phyloP scores from a whole-genome alignment of 2,797 vertebrate species.

The Halcyon smyrnensis region DNA sequence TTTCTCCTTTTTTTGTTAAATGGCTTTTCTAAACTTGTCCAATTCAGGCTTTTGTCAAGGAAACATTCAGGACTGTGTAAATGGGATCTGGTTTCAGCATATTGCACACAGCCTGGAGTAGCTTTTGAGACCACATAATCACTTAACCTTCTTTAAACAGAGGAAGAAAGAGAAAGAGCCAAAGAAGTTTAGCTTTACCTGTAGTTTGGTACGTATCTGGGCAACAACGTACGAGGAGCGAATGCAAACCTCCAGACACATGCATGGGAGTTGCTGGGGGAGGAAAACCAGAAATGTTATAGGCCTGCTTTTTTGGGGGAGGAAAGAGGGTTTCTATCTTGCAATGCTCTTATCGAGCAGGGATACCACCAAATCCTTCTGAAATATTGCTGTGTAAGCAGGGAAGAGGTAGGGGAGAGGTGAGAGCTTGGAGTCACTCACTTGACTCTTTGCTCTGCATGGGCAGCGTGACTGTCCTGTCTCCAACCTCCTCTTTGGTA shows the following conservation, averaged over 20 bases:
- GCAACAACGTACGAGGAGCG: not conserved
- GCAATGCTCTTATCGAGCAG: not conserved
- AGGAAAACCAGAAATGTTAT: not conserved
- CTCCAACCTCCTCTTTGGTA: not conserved
- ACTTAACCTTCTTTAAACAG: slow-evolving; percentile 39
- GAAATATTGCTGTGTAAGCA: not conserved
- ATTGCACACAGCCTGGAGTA: slow-evolving; percentile 8
- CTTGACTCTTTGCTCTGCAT: not conserved
- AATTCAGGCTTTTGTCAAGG: slow-evolving; percentile 55
- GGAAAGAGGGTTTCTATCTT: not conserved
- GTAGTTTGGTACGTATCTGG: not conserved
- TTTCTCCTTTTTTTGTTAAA: slow-evolving; percentile 6
- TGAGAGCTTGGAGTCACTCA: not conserved
- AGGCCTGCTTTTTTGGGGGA: not conserved
- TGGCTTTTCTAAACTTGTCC: slow-evolving; percentile 45
- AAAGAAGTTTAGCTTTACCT: slow-evolving; percentile 51
- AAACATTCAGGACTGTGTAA: slow-evolving; percentile 56
- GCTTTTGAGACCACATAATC: slow-evolving; percentile 44
- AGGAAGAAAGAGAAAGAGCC: not conserved
- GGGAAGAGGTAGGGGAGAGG: not conserved
- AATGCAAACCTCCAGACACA: not conserved
- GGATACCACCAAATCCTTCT: not conserved
- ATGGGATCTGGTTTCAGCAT: slow-evolving; percentile 61
- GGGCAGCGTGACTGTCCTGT: not conserved
- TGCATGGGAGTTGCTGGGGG: not conserved